Base-by-base conservation (phyloP, 2,113 vertebrate species). In the Tetrax tetrax region DNA sequence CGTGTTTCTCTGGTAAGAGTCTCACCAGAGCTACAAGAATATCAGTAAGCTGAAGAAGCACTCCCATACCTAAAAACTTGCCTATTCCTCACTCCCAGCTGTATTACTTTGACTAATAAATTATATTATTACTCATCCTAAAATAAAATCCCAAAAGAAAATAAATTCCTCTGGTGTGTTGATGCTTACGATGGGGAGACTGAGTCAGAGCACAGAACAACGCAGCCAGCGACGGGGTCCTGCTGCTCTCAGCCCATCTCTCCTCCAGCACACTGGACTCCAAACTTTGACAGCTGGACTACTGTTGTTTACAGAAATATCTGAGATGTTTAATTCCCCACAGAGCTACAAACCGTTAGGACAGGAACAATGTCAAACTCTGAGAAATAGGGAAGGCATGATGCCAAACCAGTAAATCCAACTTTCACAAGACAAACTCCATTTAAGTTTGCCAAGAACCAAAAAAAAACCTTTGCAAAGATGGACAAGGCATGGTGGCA, bases 291-390 rank as follows among this genome's bases (percentile, higher is more conserved):
- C 4, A 12, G 50, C 68, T 31, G 70, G 89, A 75, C 69, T 89
- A 87, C 35, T 93, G 89, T 33, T 88, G 41, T 87, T 95, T 87
- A 77, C 76, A 95, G 86, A 93, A 93, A 90, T 83, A 96, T 45
- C 65, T 19, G 28, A 94, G 72, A 80, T 60, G 79, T 54, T 68
- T 28, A 47, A 63, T 45, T 78, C 96, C 87, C 76, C 28, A 17
- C 76, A 90, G 86, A 96, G 66, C 51, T 71, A 43, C 90, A 69
- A 63, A 53, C 21, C 50, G 51, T 59, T 74, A 45, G 85, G 82
- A 79, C 90, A 94, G 81, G 92, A 94, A 95, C 86, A 78, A 68
- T 12, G 59, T 93, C 76, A 92, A 48, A 74, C 89, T 83, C 61
- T 15, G 90, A 95, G 90, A 94, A 92, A 66, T 1, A 60, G 2